Base-by-base conservation (phyloP, 2,888 invertebrate species). In the Cheilosia variabilis region DNA sequence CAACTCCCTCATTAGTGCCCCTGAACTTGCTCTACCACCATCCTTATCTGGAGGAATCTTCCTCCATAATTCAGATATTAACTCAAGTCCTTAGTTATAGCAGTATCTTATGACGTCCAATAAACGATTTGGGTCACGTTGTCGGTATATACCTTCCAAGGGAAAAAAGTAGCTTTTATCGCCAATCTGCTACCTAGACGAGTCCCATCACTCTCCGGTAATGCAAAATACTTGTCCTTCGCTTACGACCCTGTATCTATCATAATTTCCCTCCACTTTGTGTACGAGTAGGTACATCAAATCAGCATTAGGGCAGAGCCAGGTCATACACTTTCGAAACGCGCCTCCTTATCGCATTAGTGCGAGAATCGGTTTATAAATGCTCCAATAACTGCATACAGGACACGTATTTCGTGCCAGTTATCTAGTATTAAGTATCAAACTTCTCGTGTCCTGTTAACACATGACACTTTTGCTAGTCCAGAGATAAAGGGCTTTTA, bases 151-250 rank as follows among this genome's bases (percentile, higher is more conserved):
- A 22, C 10, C 31, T 5, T 5, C 19, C n/a, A 31, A 19, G 22
- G 60, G 43, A 43, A 43, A 50, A 50, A 43, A 60, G 2, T 37
- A 31, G 10, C 9, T 31, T 22, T 45, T 19, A 50, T 31, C 72
- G 62, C 27, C 52, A 72, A 53, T 72, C 41, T 53, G 62, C n/a
- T 62, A 72, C 72, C 72, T 72, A 53, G 60, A 53, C 43, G 60
- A 62, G 52, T 52, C 24, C 19, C 72, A 52, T 62, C 50, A 43
- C 72, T 72, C 31, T 9, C 43, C 27, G 52, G 43, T 65, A 65
- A 65, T 65, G 63, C 50, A 50, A 52, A 65, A 52, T 37, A n/a
- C 63, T 34, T 50, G 63, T 65, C n/a, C 50, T 52, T 22, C 13
- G 19, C 52, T 52, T 43, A 41, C 15, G 43, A 43, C 41, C 58